Base-by-base conservation (phyloP, 2,113 vertebrate genomes). In the Ahaetulla prasina region DNA sequence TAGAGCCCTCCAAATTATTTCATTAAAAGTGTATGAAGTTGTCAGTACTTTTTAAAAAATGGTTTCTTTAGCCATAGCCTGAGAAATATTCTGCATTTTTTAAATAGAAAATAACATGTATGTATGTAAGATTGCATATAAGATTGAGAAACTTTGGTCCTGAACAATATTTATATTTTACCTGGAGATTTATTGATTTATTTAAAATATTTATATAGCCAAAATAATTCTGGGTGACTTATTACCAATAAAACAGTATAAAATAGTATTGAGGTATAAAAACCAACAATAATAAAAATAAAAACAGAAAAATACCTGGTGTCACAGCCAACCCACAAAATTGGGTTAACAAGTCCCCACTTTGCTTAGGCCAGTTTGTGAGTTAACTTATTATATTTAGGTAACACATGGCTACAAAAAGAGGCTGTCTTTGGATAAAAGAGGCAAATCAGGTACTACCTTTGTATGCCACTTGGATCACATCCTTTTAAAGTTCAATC, bases 351-450 rank as follows among this genome's bases (percentile, higher is more conserved):
- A 96, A 0, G 94, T 96, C 96, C 89, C 92, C 94, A 97, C 96
- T 96, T 96, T 96, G 97, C 94, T 94, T 94, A 95, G 97, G 96
- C 95, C 95, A 96, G 94, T 93, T 93, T 94, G 96, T 97, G 96
- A 95, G 97, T 97, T 97, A 97, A 97, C 97, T 97, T 97, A 96
- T 97, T 95, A 80, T 95, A 96, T 97, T 96, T 96, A 91, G 96
- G 94, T 94, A 96, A 92, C 1, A 0, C 90, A 94, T 0, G 14
- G 95, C 95, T 96, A 96, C 95, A 95, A 96, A 94, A 96, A 96
- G 94, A 96, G 91, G 63, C 30, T 95, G 93, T 96, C 96, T 96
- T 94, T 93, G 93, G 95, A 94, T 95, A 93, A 95, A 2, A 95
- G 96, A 96, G 97, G 95, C 94, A 96, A 96, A 96, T 95, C 96